Evolutionary conservation across 2,797 vertebrate genomes (phyloP).

Genomic region (Coendou prehensilis): DNA sequence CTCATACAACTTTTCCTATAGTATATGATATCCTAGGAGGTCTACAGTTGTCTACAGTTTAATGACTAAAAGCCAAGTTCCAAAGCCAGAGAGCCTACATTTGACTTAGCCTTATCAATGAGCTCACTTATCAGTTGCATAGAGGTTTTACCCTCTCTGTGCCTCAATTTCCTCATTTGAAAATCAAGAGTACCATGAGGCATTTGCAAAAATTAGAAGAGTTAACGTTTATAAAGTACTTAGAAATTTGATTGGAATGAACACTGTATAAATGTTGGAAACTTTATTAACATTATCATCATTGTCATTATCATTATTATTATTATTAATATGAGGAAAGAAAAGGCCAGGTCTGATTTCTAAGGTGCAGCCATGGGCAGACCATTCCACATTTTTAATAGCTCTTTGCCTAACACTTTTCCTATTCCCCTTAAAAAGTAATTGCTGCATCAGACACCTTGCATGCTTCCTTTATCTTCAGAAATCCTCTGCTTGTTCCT

Average conservation of each 20-base stretch:
- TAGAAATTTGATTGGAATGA: constrained; percentile 38
- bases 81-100: neutral
- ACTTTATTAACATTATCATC: neutral
- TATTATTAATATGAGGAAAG: neutral
- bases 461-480: constrained; percentile 73
- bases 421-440: constrained; percentile 64
- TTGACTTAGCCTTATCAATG: neutral
- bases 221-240: constrained; percentile 54
- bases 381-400: constrained; percentile 11
- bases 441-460: constrained; percentile 77
- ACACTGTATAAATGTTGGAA: neutral
- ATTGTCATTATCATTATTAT: neutral
- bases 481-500: constrained; percentile 73
- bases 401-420: constrained; percentile 49
- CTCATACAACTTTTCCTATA: neutral
- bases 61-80: neutral
- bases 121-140: constrained; percentile 30
- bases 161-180: constrained; percentile 25
- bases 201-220: neutral
- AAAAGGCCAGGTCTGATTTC: constrained; percentile 46
- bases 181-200: constrained; percentile 16
- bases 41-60: neutral
- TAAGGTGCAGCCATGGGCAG: neutral
- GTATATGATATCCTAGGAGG: neutral
- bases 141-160: neutral